phyloP scores from a whole-genome alignment of 2,113 vertebrate species.

The Oenanthe oenanthe region DNA sequence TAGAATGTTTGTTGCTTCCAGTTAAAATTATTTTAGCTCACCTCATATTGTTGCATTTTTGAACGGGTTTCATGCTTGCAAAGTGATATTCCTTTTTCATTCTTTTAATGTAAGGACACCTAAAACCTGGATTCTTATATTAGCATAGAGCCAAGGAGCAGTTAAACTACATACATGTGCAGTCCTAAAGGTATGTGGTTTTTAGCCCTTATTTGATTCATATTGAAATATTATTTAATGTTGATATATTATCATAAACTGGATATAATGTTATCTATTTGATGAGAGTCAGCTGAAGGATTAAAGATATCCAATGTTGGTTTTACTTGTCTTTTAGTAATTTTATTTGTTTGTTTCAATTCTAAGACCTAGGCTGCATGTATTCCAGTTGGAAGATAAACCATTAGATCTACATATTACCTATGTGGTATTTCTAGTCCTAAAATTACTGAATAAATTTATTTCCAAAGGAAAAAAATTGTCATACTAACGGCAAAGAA shows the following conservation, averaged over 20 bases:
- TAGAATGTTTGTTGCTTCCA: slow-evolving; percentile 2
- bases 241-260: neutral
- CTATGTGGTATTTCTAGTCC: neutral
- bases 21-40: slow-evolving; percentile 37
- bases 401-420: neutral
- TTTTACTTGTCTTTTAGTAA: neutral
- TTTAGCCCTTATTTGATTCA: neutral
- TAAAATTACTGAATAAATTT: neutral
- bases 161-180: neutral
- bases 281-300: neutral
- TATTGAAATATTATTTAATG: neutral
- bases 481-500: neutral
- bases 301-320: neutral
- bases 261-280: neutral
- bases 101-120: slow-evolving; percentile 19
- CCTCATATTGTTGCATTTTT: neutral
- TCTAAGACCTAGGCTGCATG: neutral
- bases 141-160: neutral
- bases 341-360: neutral
- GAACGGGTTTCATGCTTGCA: neutral
- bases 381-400: neutral
- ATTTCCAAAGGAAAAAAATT: neutral
- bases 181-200: neutral
- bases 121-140: neutral
- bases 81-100: neutral